Base-by-base conservation (phyloP, 2,113 vertebrate genomes). In the Leucoraja erinaceus region DNA sequence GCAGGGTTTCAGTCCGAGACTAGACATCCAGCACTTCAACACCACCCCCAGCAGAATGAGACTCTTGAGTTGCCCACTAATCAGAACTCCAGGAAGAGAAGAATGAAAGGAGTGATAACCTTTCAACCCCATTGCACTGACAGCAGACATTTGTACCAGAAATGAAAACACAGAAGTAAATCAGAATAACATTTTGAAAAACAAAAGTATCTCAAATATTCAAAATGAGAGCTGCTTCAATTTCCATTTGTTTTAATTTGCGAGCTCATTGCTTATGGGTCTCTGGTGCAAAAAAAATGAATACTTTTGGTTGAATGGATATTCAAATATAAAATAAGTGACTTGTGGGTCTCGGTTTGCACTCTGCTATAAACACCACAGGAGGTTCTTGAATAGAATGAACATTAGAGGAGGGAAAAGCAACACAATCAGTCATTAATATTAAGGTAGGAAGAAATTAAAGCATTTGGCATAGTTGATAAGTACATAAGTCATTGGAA, bases 261-360 rank as follows among this genome's bases (percentile, higher is more conserved):
- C n/a, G n/a, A 63, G 31, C 5, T 28, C 56, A 88, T 88, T 88
- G 59, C 11, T 63, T 88, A 88, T 66, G 59, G 28, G 59, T 63
- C 83, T 88, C 83, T 61, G 83, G 83, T 66, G 59, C 61, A 63
- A 88, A 88, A 88, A 66, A 88, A 84, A 88, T 63, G 83, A 86
- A 86, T 86, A 61, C 38, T 86, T 86, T 88, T 16, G 59, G 83
- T 88, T 88, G 83, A 88, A 88, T 88, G 83, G 59, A 88, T 88
- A 88, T 88, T 88, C 59, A 88, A 88, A 47, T 88, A 88, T 88
- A n/a, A 88, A 88, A 88, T n/a, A 88, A 88, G 83, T 88, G 56
- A 88, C 83, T 88, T 59, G 31, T 31, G 59, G 83, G n/a, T 59
- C n/a, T 12, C 14, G 18, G 59, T 31, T 88, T 63, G n/a, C 16